Evolutionary conservation across 2,113 vertebrate genomes (phyloP).

Genomic region (Heterotilapia buettikoferi): DNA sequence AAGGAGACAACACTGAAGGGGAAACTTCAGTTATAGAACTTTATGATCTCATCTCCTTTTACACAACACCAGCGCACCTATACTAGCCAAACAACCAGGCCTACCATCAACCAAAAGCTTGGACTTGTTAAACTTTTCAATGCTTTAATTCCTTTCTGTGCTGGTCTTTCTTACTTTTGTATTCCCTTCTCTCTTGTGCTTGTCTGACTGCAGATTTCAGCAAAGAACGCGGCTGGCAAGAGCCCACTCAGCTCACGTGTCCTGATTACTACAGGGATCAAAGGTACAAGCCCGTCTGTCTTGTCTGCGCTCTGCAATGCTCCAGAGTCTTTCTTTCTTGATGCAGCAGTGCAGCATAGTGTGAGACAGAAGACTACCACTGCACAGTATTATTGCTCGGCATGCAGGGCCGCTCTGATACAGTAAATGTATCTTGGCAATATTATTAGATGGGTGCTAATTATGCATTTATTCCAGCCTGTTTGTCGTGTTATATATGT

Average conservation of each 20-base stretch:
- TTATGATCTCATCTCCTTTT: not conserved
- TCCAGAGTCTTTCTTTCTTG: not conserved
- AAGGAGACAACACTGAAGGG: not conserved
- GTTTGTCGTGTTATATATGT: not conserved
- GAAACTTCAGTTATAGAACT: not conserved
- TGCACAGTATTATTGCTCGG: not conserved
- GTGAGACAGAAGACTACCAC: not conserved
- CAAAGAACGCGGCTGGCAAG: slow-evolving; percentile 85
- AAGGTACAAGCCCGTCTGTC: slow-evolving; percentile 72
- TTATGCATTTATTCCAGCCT: not conserved
- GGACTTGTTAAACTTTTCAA: not conserved
- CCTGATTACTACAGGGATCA: slow-evolving; percentile 88
- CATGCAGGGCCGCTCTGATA: not conserved
- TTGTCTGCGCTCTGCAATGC: not conserved
- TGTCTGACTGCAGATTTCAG: slow-evolving; percentile 78
- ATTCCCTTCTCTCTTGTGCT: not conserved
- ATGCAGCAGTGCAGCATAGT: not conserved
- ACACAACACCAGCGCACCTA: not conserved
- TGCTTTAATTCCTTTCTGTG: not conserved
- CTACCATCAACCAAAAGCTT: not conserved
- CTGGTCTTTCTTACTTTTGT: not conserved
- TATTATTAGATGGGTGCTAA: not conserved
- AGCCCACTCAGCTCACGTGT: slow-evolving; percentile 88
- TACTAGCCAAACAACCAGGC: not conserved
- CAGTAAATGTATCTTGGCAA: not conserved